Conservation (phyloP, 2,113 vertebrate species). For the Mus spicilegus region DNA sequence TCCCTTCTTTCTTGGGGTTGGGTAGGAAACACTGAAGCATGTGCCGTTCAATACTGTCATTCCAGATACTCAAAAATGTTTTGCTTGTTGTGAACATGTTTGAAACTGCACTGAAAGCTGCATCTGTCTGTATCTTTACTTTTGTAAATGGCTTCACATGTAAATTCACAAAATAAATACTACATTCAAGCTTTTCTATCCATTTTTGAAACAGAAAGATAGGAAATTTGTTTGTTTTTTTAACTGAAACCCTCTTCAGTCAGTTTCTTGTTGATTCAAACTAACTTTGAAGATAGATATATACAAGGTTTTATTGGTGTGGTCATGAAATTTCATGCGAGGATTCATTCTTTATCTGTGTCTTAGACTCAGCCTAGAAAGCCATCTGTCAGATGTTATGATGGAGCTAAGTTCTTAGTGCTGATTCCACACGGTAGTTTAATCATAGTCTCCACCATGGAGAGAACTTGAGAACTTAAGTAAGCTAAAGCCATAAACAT, state of each 20-base stretch:
- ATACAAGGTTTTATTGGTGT: neutral
- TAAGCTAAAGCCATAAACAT: neutral
- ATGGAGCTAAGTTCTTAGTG: neutral
- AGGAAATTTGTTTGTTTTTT: constrained; percentile 46
- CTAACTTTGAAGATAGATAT: neutral
- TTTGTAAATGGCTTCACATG: constrained; percentile 90
- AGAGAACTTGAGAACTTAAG: neutral
- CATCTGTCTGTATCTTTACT: constrained; percentile 87
- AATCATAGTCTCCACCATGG: neutral
- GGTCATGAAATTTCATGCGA: neutral
- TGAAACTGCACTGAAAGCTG: constrained; percentile 90
- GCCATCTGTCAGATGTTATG: neutral
- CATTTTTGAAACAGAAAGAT: constrained; percentile 65
- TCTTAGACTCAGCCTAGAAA: neutral
- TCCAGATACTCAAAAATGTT: constrained; percentile 85
- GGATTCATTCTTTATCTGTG: neutral
- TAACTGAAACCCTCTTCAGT: neutral
- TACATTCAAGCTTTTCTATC: constrained; percentile 85
- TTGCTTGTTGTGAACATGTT: constrained; percentile 87
- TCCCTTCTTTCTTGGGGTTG: constrained; percentile 59
- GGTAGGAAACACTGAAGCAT: constrained; percentile 84
- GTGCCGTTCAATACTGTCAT: constrained; percentile 86
- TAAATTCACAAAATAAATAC: constrained; percentile 91
- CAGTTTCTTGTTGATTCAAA: constrained; percentile 8
- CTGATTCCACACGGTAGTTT: neutral